Conservation (phyloP, 2,888 invertebrate genomes). For the Subacronicta megacephala region DNA sequence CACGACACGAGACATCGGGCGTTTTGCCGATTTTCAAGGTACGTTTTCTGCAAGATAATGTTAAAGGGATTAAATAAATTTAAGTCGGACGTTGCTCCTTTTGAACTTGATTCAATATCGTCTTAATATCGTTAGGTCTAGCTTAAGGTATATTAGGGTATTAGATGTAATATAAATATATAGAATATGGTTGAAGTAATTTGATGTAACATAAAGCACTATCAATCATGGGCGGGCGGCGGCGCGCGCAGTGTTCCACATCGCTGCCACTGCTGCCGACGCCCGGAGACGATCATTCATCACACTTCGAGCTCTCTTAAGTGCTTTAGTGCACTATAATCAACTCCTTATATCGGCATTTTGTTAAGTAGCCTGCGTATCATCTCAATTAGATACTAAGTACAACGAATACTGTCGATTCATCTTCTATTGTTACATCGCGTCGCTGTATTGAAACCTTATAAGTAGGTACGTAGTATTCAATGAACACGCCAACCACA, state of each 20-base stretch:
- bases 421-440: slow-evolving; percentile 3
- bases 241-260: slow-evolving; percentile 73
- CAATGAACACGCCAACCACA: neutral
- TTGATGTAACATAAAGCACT: slow-evolving; percentile 74
- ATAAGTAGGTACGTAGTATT: neutral
- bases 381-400: slow-evolving; percentile 43
- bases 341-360: slow-evolving; percentile 59
- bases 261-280: slow-evolving; percentile 63
- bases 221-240: slow-evolving; percentile 79
- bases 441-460: neutral
- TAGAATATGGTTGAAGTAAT: slow-evolving; percentile 68
- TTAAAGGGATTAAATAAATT: slow-evolving; percentile 30
- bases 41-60: slow-evolving; percentile 18
- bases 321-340: slow-evolving; percentile 78
- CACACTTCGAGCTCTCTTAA: slow-evolving; percentile 85
- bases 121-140: slow-evolving; percentile 27
- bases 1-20: slow-evolving; percentile 22
- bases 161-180: slow-evolving; percentile 44
- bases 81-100: slow-evolving; percentile 12
- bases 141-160: slow-evolving; percentile 27
- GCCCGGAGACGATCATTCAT: slow-evolving; percentile 76
- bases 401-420: slow-evolving; percentile 14
- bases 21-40: slow-evolving; percentile 13
- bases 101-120: slow-evolving; percentile 16
- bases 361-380: slow-evolving; percentile 50